phyloP scores from a whole-genome alignment of 1,140 invertebrate species.

The Lineus longissimus region DNA sequence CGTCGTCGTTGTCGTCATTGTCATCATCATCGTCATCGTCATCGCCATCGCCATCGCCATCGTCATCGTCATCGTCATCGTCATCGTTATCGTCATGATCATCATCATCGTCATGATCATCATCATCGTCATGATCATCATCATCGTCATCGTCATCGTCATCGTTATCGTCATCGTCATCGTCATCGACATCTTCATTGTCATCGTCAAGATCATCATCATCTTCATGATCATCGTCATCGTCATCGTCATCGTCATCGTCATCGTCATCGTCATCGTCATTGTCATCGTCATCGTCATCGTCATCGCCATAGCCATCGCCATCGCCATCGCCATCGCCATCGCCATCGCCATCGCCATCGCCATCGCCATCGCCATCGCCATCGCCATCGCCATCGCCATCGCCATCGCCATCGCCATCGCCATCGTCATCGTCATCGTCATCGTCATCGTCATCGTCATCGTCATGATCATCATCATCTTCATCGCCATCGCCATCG shows the following conservation, averaged over 20 bases:
- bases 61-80: conserved; percentile 1
- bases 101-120: too few relatives aligned
- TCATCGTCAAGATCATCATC: too few relatives aligned
- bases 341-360: neutral
- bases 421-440: too few relatives aligned
- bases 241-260: conserved; percentile 2
- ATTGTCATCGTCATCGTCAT: conserved; percentile 10
- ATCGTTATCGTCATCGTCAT: conserved; percentile 5
- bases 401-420: neutral
- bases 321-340: neutral
- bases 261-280: conserved; percentile 10
- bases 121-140: too few relatives aligned
- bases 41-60: neutral
- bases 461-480: too few relatives aligned
- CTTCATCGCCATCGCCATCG: too few relatives aligned
- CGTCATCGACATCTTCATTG: neutral
- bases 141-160: conserved; percentile 8
- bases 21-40: conserved; percentile 3
- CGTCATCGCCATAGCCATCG: conserved; percentile 2
- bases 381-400: neutral
- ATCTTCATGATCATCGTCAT: neutral
- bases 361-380: neutral
- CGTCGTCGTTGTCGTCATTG: conserved; percentile 5
- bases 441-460: too few relatives aligned
- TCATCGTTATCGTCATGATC: neutral